Base-by-base conservation (phyloP, 2,888 invertebrate genomes). In the Lottia scabra region DNA sequence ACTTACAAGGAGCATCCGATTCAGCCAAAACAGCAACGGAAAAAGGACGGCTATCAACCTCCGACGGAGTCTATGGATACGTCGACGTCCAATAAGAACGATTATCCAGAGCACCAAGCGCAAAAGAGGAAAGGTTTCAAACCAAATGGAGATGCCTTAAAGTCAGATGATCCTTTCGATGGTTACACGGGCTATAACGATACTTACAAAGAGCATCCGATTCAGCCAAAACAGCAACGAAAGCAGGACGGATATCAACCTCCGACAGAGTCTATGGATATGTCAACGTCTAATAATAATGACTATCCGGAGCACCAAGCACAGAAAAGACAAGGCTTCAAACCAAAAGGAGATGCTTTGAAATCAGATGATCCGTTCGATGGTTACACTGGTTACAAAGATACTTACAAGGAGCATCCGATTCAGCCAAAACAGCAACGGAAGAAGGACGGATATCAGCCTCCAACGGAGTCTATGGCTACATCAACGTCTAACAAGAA, bases 361-460 rank as follows among this genome's bases (percentile, higher is more conserved):
- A 56, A 56, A 56, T 56, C 56, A 19, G 56, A 56, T 6, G 56
- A 56, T 56, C 56, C 56, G 23, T 56, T 56, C 23, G 56, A 56
- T 56, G 56, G 19, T 0, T 12, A 56, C 12, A 56, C 87, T 63
- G 88, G 87, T 74, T 88, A 88, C 68, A 78, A 76, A 19, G 81
- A 83, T 62, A 78, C 77, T 19, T 88, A 84, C 78, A 81, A 80
- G 38, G 74, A 81, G 8, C 83, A 87, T 68, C 83, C 82, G 12
- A 65, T 85, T 8, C 80, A 78, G 56, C 67, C 74, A 0, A 56
- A 56, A 56, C 56, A 56, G 12, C 10, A 23, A 19, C 78, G 76
- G 46, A 75, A 75, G 26, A 77, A 79, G 2, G 81, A 81, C 10
- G 67, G 65, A 46, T 87, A 83, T 71, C 74, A 75, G 38, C 80